Percentiles rank a stretch among this genome's conserved stretches.
Evolutionary conservation across 2,113 vertebrate species (phyloP).

Genomic region (Tupaia chinensis): DNA sequence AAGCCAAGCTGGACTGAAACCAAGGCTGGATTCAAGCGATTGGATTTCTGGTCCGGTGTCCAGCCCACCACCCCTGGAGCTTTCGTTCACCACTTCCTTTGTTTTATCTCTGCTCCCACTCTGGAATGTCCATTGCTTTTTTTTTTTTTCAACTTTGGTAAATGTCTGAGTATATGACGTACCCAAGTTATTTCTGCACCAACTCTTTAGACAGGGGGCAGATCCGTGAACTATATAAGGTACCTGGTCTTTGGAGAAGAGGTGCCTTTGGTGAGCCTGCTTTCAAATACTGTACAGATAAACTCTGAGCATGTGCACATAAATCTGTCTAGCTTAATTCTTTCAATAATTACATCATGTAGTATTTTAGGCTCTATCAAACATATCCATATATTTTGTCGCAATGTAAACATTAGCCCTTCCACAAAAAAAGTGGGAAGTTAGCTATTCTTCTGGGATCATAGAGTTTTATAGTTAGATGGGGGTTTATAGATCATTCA

Average conservation of each 20-base stretch:
- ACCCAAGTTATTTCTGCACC: neutral
- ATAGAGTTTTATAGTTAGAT: neutral
- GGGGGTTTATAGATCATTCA: neutral
- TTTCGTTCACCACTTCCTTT: neutral
- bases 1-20: neutral
- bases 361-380: neutral
- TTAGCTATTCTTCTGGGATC: neutral
- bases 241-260: neutral
- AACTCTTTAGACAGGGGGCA: neutral
- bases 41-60: neutral
- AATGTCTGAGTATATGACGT: neutral
- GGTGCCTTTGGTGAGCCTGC: neutral
- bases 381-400: neutral
- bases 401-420: neutral
- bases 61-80: neutral
- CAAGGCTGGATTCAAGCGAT: neutral
- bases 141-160: neutral
- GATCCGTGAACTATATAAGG: neutral
- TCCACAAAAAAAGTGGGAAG: neutral
- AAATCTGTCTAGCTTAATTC: neutral
- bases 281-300: neutral
- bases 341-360: neutral
- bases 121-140: neutral
- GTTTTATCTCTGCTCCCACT: neutral
- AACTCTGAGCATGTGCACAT: neutral